Evolutionary conservation across 1,140 invertebrate genomes (phyloP).

Genomic region (Aphelenchoides besseyi): DNA sequence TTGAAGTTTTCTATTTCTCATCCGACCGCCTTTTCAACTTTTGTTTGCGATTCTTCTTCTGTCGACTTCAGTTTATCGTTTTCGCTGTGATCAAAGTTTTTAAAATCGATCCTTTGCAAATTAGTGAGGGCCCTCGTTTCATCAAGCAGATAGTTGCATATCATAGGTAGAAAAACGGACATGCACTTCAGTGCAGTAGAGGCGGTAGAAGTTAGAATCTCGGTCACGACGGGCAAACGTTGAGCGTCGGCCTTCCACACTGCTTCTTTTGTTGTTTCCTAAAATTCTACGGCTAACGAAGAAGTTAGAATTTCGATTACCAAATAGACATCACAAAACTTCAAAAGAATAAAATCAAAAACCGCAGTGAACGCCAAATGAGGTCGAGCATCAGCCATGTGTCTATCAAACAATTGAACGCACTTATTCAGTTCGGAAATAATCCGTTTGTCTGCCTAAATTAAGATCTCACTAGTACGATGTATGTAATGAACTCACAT

Average conservation of each 20-base stretch:
- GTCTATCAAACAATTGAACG: slow-evolving; percentile 20
- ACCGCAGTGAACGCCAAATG: slow-evolving; percentile 46
- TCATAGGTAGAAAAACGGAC: slow-evolving; percentile 24
- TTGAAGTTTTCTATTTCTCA: too few relatives aligned
- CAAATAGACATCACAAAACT: slow-evolving; percentile 52
- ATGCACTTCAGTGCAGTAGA: slow-evolving; percentile 9
- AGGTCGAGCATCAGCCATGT: slow-evolving; percentile 20
- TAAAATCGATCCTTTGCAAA: too few relatives aligned
- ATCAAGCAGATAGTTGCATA: slow-evolving; percentile 31
- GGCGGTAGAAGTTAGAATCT: neutral
- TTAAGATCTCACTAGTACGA: neutral
- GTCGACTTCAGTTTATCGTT: neutral
- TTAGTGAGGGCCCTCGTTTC: neutral
- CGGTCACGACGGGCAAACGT: slow-evolving; percentile 1
- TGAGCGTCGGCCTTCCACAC: slow-evolving; percentile 8
- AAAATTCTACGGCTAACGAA: slow-evolving; percentile 16
- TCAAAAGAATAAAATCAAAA: slow-evolving; percentile 38
- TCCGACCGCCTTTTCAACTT: too few relatives aligned
- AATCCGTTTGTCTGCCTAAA: slow-evolving; percentile 1
- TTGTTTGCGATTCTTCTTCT: too few relatives aligned
- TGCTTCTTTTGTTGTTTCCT: slow-evolving; percentile 26
- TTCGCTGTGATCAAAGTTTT: neutral
- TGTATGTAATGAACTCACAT: neutral
- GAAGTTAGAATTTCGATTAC: slow-evolving; percentile 31
- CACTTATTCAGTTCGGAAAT: slow-evolving; percentile 13